Conservation (phyloP, 1,140 invertebrate species). For the Drosophila yakuba region DNA sequence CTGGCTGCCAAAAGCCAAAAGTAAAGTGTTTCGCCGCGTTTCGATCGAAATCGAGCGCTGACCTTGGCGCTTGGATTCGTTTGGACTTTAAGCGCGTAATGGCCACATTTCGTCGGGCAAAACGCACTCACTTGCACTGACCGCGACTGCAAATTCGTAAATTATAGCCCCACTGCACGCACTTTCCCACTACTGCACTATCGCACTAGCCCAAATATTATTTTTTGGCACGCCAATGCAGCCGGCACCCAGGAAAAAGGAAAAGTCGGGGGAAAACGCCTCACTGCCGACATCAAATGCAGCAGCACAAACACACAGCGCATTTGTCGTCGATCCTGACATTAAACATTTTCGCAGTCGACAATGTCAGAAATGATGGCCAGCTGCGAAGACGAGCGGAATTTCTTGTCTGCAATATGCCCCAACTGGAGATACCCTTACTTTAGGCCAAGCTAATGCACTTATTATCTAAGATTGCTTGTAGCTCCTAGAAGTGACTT, state of each 20-base stretch:
- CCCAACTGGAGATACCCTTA: neutral
- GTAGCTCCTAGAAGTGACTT: too few relatives aligned
- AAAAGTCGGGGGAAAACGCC: slow-evolving; percentile 6
- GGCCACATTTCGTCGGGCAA: slow-evolving; percentile 21
- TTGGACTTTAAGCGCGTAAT: slow-evolving; percentile 5
- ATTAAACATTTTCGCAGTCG: slow-evolving; percentile 62
- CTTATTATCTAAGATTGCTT: too few relatives aligned
- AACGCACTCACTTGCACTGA: slow-evolving; percentile 38
- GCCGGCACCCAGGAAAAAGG: slow-evolving; percentile 12
- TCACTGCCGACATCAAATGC: slow-evolving; percentile 21
- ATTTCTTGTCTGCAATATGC: neutral
- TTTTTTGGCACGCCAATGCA: slow-evolving; percentile 55
- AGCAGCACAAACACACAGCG: slow-evolving; percentile 33
- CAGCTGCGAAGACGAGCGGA: slow-evolving; percentile 6
- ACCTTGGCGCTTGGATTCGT: slow-evolving; percentile 49
- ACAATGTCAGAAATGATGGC: slow-evolving; percentile 53
- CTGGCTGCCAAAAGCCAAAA: slow-evolving; percentile 41
- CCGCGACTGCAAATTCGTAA: slow-evolving; percentile 33
- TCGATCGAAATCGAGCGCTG: slow-evolving; percentile 64
- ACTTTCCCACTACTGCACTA: slow-evolving; percentile 50
- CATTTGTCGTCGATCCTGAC: slow-evolving; percentile 72
- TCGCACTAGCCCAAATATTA: slow-evolving; percentile 35
- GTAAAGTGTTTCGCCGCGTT: slow-evolving; percentile 32
- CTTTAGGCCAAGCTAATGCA: too few relatives aligned
- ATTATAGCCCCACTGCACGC: slow-evolving; percentile 34